Base-by-base conservation (phyloP, 1,140 invertebrate genomes). In the Diplogasteroides magnus region DNA sequence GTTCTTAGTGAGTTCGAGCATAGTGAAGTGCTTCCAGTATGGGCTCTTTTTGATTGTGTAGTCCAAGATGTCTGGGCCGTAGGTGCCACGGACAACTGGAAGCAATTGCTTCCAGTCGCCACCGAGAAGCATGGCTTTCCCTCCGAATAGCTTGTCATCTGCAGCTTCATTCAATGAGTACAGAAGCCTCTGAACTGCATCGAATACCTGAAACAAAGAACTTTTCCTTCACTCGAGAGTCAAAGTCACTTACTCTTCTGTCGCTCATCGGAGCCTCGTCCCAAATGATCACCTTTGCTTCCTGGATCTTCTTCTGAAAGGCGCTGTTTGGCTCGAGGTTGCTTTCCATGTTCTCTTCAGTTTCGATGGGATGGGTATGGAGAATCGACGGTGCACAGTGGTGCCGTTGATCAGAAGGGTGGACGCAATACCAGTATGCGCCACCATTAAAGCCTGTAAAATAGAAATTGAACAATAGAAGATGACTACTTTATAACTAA, bases 61-160 rank as follows among this genome's bases (percentile, higher is more conserved):
- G 1, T 32, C 32, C 31, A 66, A 29, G 32, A 28, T 31, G 3
- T 65, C 61, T 1, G 25, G n/a, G 15, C 23, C 28, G 31, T 23
- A 15, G 28, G 15, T 23, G 14, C 58, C 32, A 14, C 68, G 32
- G 6, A 64, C 48, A n/a, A 71, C 57, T 23, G 71, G 73, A 1
- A 75, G 62, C 1, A 61, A 25, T 31, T 75, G 73, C 13, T 60
- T 37, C 29, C 61, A 74, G 32, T 74, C 71, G 1, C 64, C 71
- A 23, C 67, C 67, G 2, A 69, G 14, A 2, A 74, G 15, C 0
- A 74, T 55, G 31, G 63, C 37, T 59, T 62, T 59, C 37, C 73
- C 61, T 64, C 62, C 73, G 31, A 73, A 71, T 48, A 61, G 73
- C 29, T 15, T 2, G 31, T 37, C 26, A 61, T 23, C 25, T 15